phyloP scores from a whole-genome alignment of 2,888 invertebrate species.

The Tholera decimalis region DNA sequence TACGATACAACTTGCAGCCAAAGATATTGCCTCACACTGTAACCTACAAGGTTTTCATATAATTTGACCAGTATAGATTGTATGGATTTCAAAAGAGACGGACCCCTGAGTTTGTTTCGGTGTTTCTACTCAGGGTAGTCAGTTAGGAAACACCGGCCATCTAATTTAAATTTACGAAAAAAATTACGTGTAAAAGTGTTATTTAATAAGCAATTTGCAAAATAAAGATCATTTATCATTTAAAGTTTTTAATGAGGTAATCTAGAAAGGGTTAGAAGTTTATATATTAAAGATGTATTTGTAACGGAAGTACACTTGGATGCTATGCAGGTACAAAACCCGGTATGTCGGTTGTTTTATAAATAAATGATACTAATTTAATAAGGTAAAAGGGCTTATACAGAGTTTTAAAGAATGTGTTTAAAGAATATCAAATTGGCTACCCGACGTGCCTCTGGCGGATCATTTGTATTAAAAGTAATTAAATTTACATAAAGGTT shows the following conservation, averaged over 20 bases:
- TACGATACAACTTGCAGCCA: constrained; percentile 14
- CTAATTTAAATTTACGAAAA: no score
- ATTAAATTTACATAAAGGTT: constrained; percentile 15
- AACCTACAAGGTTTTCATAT: no score
- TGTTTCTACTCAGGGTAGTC: no score
- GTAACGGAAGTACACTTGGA: constrained; percentile 45
- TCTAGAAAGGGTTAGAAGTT: constrained; percentile 6
- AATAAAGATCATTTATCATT: no score
- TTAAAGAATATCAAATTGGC: constrained; percentile 26
- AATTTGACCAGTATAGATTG: no score
- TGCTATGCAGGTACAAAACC: constrained; percentile 45
- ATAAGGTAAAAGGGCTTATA: constrained; percentile 38
- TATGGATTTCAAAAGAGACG: no score
- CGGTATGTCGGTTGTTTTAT: constrained; percentile 14
- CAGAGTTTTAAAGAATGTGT: constrained; percentile 9
- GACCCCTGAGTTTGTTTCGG: no score
- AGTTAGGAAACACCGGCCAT: no score
- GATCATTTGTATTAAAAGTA: constrained; percentile 12
- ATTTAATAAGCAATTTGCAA: no score
- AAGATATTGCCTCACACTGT: no score
- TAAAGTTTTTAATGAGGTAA: constrained; percentile 16
- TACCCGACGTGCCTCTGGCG: constrained; percentile 1
- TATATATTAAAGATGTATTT: constrained; percentile 32
- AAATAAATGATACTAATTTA: constrained; percentile 51
- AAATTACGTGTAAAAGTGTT: no score